These are phyloP conservation scores for Steatornis caripensis DNA, from an alignment of 2,113 vertebrate species.

Conservation along the genomic window DNA sequence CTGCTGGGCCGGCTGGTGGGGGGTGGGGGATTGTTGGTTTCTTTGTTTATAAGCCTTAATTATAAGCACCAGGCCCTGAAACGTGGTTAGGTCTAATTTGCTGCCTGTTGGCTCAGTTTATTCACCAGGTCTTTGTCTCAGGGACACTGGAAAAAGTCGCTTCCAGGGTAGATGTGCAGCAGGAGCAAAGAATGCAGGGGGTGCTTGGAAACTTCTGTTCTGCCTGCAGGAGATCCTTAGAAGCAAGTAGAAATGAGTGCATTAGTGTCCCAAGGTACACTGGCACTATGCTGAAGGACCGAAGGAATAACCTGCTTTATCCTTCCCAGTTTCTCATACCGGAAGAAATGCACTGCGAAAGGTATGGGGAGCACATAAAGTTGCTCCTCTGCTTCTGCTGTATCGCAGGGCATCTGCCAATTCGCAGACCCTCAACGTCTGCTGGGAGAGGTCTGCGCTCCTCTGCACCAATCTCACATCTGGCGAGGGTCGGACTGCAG, in stretches of 20 bases:
- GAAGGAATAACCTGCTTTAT: neutral
- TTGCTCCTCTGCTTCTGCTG: neutral
- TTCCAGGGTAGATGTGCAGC: neutral
- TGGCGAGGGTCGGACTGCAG: neutral
- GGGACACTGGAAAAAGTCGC: neutral
- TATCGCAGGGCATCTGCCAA: neutral
- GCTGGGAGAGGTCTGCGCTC: neutral
- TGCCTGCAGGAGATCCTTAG: neutral
- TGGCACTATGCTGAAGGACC: neutral
- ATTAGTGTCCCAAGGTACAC: neutral
- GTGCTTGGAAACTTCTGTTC: neutral
- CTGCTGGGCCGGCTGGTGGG: neutral
- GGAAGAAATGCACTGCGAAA: neutral
- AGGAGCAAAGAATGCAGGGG: neutral
- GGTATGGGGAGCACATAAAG: neutral
- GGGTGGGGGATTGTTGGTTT: neutral
- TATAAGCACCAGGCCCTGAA: neutral
- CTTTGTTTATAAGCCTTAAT: neutral
- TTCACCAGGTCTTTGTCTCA: neutral
- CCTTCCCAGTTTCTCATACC: neutral
- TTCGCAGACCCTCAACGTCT: neutral
- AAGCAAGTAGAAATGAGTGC: neutral
- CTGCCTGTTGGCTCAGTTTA: neutral
- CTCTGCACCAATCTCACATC: neutral
- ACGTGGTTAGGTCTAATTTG: neutral